Evolutionary conservation across 2,797 vertebrate species (phyloP).

Genomic region (Rousettus madagascariensis): DNA sequence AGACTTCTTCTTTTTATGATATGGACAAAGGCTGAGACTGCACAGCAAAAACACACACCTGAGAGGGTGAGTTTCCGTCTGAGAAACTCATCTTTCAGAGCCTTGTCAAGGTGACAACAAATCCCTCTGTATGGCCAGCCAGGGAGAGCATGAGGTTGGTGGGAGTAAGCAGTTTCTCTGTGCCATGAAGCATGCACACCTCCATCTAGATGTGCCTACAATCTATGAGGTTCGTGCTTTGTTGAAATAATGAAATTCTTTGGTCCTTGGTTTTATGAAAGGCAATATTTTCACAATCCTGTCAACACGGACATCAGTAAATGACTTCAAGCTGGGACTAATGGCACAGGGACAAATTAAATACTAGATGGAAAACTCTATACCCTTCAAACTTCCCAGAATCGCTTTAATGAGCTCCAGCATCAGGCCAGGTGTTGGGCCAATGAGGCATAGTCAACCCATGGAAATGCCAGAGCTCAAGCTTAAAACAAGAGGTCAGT

Average conservation of each 20-base stretch:
- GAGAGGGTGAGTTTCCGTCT: background rate
- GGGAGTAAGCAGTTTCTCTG: constrained; percentile 28
- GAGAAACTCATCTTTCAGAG: constrained; percentile 63
- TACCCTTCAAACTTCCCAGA: background rate
- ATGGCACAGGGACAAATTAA: constrained; percentile 54
- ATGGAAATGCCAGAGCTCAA: background rate
- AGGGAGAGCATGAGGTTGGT: background rate
- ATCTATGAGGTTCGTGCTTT: constrained; percentile 72
- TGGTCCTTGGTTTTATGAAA: constrained; percentile 87
- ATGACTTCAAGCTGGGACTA: constrained; percentile 79
- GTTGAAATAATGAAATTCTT: constrained; percentile 85
- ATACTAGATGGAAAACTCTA: constrained; percentile 37
- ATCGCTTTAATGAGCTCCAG: background rate
- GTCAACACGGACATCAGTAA: constrained; percentile 76
- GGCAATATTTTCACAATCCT: constrained; percentile 82
- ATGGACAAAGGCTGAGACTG: constrained; percentile 14
- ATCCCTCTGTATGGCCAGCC: background rate
- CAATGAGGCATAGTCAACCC: background rate
- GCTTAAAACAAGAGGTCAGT: background rate
- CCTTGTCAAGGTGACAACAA: background rate
- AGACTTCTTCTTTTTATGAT: background rate
- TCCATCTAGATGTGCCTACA: constrained; percentile 56
- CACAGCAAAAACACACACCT: constrained; percentile 55
- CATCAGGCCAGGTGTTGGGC: background rate
- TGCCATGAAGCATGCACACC: constrained; percentile 58